Base-by-base conservation (phyloP, 2,888 invertebrate species). In the Pseudoips prasinana region DNA sequence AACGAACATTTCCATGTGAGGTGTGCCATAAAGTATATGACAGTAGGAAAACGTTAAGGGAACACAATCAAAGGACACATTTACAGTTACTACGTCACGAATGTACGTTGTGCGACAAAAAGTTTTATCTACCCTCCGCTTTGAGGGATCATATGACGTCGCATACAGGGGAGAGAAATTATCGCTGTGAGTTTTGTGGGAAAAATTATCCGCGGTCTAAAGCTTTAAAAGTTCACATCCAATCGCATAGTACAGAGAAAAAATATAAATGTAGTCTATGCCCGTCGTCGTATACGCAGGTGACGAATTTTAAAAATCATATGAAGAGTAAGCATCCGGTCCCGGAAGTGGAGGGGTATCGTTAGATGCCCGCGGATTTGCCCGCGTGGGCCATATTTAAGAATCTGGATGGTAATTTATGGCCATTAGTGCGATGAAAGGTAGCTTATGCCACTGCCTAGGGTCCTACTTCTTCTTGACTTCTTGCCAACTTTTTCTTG, bases 141-240 rank as follows among this genome's bases (percentile, higher is more conserved):
- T 51, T 91, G 8, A 86, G 79, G 1, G 88, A 89, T 1, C 90
- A 90, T 45, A 77, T 87, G 60, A 73, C 89, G 0, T 84, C 83
- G 7, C 90, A 90, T 39, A 89, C 89, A 0, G 90, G 89, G 0
- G 87, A 89, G 36, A 63, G 83, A 8, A 84, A 87, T 3, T 90
- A 81, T 27, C 63, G 82, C 1, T 91, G 91, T 22, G 69, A 80
- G 7, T 73, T 77, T 25, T 90, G 90, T 38, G 85, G 82, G 1
- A 91, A 90, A 55, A 74, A 73, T 2, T 91, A 90, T 47, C 87
- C 90, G 1, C 78, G 90, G 29, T 72, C 83, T 18, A 59, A 69
- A 9, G 65, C 90, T 0, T 46, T 75, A 25, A 64, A 83, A 6
- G 86, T 89, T 2, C 90, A 91, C 56, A 73, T 86, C 40, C 75